phyloP scores from a whole-genome alignment of 2,113 vertebrate genomes.

The Misgurnus anguillicaudatus region DNA sequence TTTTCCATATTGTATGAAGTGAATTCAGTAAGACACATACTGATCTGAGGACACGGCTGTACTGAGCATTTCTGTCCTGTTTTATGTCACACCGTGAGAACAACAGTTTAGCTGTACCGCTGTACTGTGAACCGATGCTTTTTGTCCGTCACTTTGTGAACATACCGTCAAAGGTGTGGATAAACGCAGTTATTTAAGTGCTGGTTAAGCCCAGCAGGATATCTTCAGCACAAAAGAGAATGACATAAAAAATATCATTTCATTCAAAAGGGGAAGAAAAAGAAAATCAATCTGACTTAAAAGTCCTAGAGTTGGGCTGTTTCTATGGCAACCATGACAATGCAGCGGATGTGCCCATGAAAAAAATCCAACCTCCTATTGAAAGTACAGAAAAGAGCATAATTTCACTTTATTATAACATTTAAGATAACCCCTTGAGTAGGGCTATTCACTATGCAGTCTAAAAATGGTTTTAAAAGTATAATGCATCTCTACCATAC shows the following conservation, averaged over 20 bases:
- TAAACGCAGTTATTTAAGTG: conserved; percentile 33
- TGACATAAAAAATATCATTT: not conserved
- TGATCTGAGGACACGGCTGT: conserved; percentile 1
- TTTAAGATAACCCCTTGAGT: not conserved
- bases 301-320: conserved; percentile 12
- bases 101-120: conserved; percentile 1
- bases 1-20: not conserved
- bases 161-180: conserved; percentile 21
- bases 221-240: conserved; percentile 24
- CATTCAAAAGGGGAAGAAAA: conserved; percentile 15
- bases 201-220: conserved; percentile 15
- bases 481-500: not conserved
- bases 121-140: conserved; percentile 1
- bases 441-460: not conserved
- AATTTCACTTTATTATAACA: not conserved
- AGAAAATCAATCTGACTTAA: conserved; percentile 24
- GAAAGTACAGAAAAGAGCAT: conserved; percentile 4
- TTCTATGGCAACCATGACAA: conserved; percentile 33
- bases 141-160: not conserved
- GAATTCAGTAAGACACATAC: not conserved
- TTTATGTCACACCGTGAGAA: not conserved
- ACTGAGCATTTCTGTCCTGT: not conserved
- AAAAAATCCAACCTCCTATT: conserved; percentile 13
- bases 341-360: not conserved
- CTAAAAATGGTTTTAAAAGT: not conserved